Conservation (phyloP, 2,797 vertebrate species). For the Sandelia bainsii region DNA sequence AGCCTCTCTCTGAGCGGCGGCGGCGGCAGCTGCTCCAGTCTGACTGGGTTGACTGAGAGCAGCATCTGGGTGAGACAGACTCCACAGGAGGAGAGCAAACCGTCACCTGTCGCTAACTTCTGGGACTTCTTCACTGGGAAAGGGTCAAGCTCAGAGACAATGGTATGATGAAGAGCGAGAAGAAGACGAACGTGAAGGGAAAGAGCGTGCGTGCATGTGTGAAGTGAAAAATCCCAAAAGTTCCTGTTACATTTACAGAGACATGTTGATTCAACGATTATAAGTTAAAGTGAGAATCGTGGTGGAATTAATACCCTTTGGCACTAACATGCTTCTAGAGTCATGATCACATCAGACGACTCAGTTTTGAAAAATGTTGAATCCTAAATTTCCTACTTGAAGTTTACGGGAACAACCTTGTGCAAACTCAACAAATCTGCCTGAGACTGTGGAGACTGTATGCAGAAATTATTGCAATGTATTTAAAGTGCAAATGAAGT, state of each 20-base stretch:
- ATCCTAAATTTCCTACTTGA: background rate
- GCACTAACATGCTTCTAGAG: background rate
- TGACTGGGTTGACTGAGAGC: conserved; percentile 64
- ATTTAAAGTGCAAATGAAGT: conserved; percentile 31
- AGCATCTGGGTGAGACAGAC: conserved; percentile 83
- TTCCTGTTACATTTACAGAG: conserved; percentile 4
- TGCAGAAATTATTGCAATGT: conserved; percentile 34
- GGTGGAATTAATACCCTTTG: no score
- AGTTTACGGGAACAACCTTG: background rate
- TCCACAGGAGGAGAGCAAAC: conserved; percentile 72
- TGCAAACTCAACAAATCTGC: background rate
- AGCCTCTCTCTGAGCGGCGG: conserved; percentile 50
- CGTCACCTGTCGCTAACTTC: conserved; percentile 76
- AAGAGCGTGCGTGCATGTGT: no score
- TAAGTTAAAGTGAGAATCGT: background rate
- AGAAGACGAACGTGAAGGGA: background rate
- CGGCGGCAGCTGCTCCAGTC: conserved; percentile 59
- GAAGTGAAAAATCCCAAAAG: background rate
- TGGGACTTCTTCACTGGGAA: conserved; percentile 89
- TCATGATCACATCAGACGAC: background rate
- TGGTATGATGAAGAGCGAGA: conserved; percentile 78
- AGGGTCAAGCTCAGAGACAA: conserved; percentile 83
- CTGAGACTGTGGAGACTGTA: conserved; percentile 18
- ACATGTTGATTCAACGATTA: background rate
- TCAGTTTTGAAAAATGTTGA: background rate